Percentiles rank a stretch among this genome's conserved stretches.
Evolutionary conservation across 2,113 vertebrate genomes (phyloP).

Genomic region (Gnathonemus echidnorhynchus): DNA sequence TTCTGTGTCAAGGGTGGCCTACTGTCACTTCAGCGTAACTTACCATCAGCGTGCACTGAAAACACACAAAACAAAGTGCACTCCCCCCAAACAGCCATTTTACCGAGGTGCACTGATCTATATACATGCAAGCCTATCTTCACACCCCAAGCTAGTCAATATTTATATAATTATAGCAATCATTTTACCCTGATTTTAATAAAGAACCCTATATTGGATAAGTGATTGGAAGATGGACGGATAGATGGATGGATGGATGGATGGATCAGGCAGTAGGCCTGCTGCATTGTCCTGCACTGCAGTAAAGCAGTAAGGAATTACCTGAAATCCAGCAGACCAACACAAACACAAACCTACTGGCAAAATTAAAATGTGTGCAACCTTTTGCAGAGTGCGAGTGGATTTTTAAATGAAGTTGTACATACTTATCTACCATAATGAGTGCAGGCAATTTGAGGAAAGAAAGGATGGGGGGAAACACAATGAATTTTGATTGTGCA

Average conservation of each 20-base stretch:
- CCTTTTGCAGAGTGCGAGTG: not conserved
- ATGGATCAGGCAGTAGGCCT: not conserved
- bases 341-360: not conserved
- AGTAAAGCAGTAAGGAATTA: not conserved
- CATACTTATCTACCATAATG: constrained; percentile 7
- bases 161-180: not conserved
- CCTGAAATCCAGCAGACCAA: not conserved
- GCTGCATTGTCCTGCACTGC: not conserved
- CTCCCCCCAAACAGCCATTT: not conserved
- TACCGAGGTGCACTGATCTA: not conserved
- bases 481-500: constrained; percentile 15
- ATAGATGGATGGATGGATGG: not conserved
- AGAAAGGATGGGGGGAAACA: not conserved
- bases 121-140: not conserved
- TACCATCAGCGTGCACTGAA: not conserved
- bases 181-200: not conserved
- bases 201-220: not conserved
- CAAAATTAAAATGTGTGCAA: not conserved
- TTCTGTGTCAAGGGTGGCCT: not conserved
- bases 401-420: constrained; percentile 5
- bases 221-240: not conserved
- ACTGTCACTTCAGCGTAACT: not conserved
- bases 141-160: not conserved
- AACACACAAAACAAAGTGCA: not conserved
- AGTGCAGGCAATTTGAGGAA: constrained; percentile 6